Evolutionary conservation across 1,140 invertebrate species (phyloP).

Genomic region (Rhopalosiphum maidis): DNA sequence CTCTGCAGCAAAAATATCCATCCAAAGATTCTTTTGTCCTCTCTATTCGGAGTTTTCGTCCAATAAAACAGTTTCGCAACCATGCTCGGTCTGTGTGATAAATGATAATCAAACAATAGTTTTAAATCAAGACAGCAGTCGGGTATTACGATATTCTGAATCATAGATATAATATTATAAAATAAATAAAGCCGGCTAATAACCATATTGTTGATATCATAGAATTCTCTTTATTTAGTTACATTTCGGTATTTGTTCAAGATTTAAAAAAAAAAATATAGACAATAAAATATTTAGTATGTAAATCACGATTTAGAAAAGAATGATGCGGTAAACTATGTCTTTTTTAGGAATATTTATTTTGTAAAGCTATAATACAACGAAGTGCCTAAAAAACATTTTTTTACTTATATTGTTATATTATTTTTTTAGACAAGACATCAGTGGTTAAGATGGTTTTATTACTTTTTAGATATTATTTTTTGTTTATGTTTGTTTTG

Average conservation of each 20-base stretch:
- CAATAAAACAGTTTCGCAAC: constrained; percentile 28
- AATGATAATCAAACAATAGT: constrained; percentile 60
- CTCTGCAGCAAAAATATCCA: constrained; percentile 46
- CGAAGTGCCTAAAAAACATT: neutral
- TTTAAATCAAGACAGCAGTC: neutral
- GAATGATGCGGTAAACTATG: neutral
- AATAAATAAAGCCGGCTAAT: neutral
- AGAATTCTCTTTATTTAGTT: no score
- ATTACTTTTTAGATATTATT: neutral
- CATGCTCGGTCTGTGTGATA: constrained; percentile 62
- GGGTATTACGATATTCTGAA: neutral
- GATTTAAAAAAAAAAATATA: no score
- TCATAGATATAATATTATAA: neutral
- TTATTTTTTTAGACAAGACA: neutral
- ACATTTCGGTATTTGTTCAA: no score
- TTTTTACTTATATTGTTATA: neutral
- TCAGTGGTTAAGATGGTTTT: neutral
- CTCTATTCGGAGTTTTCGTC: constrained; percentile 33
- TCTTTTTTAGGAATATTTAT: neutral
- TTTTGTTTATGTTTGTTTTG: no score
- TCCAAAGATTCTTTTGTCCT: constrained; percentile 39
- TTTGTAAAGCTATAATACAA: neutral
- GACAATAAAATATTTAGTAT: no score
- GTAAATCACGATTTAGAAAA: neutral
- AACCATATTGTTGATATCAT: neutral